A percentile compares a stretch with the other conserved stretches of the same genome.
These are phyloP conservation scores for Acanthurus leucopareius DNA, from an alignment of 2,797 vertebrate species.

Conservation along the genomic window DNA sequence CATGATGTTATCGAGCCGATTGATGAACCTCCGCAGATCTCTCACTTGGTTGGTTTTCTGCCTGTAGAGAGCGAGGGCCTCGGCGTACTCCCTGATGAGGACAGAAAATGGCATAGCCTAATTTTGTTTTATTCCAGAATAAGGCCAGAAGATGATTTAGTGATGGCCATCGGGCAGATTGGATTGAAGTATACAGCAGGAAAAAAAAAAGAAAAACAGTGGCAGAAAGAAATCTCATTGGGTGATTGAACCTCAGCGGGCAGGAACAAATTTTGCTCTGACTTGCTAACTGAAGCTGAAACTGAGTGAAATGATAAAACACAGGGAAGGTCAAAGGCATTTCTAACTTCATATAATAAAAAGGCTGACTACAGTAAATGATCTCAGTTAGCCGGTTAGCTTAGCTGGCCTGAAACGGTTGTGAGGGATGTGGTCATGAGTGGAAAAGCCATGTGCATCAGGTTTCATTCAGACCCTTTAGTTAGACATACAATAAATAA, in stretches of 20 bases:
- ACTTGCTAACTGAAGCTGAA: no score
- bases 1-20: conserved; percentile 80
- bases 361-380: neutral
- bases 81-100: conserved; percentile 76
- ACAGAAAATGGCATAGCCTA: conserved; percentile 39
- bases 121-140: conserved; percentile 41
- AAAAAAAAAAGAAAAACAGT: neutral
- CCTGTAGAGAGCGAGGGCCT: conserved; percentile 77
- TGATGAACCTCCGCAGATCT: conserved; percentile 79
- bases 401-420: neutral
- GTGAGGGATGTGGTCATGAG: neutral
- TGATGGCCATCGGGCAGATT: conserved; percentile 46
- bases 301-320: no score
- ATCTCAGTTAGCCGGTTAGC: neutral
- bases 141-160: conserved; percentile 48
- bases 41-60: conserved; percentile 80
- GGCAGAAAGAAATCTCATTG: conserved; percentile 17
- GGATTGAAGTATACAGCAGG: conserved; percentile 19
- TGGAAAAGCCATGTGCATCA: neutral
- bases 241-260: conserved; percentile 15
- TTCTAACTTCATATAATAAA: no score
- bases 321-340: no score
- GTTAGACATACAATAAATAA: no score
- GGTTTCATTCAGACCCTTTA: no score
- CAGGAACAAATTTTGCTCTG: neutral